A percentile compares a stretch with the other conserved stretches of the same genome.
Conservation (phyloP, 2,797 vertebrate species). For the Coregonus suidteri region DNA sequence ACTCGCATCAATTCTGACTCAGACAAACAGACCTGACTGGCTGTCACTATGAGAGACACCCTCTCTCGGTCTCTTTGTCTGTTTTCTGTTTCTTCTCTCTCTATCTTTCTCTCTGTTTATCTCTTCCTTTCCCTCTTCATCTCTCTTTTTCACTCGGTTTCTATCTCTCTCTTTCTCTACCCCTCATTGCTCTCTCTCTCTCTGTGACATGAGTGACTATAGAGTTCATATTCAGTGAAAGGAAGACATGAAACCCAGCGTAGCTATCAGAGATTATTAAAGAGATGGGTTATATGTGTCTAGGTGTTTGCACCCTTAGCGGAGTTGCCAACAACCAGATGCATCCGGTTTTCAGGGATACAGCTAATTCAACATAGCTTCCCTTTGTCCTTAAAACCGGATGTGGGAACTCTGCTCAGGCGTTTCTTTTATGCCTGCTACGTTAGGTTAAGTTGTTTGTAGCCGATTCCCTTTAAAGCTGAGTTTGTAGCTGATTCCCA, state of each 20-base stretch:
- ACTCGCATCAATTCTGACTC: too few species aligned
- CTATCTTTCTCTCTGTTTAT: not conserved
- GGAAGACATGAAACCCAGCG: not conserved
- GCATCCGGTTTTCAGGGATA: too few species aligned
- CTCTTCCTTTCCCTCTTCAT: not conserved
- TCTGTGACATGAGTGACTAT: not conserved
- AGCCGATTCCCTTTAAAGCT: not conserved
- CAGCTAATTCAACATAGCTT: too few species aligned
- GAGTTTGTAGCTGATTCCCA: conserved; percentile 12
- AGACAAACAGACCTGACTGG: too few species aligned
- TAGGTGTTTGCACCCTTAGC: not conserved
- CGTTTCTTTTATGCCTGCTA: too few species aligned
- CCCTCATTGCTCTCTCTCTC: not conserved
- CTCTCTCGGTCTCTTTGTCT: conserved; percentile 22
- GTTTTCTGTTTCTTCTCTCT: conserved; percentile 2
- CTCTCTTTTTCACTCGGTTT: not conserved
- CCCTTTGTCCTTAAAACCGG: too few species aligned
- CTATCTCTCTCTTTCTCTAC: not conserved
- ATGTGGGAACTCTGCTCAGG: too few species aligned
- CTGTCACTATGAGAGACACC: not conserved
- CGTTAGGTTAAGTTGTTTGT: not conserved
- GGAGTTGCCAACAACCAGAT: too few species aligned
- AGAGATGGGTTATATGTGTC: conserved; percentile 13
- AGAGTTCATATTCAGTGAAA: not conserved
- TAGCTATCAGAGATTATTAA: conserved; percentile 35